phyloP scores from a whole-genome alignment of 2,888 invertebrate species.

The Eudemis profundana region DNA sequence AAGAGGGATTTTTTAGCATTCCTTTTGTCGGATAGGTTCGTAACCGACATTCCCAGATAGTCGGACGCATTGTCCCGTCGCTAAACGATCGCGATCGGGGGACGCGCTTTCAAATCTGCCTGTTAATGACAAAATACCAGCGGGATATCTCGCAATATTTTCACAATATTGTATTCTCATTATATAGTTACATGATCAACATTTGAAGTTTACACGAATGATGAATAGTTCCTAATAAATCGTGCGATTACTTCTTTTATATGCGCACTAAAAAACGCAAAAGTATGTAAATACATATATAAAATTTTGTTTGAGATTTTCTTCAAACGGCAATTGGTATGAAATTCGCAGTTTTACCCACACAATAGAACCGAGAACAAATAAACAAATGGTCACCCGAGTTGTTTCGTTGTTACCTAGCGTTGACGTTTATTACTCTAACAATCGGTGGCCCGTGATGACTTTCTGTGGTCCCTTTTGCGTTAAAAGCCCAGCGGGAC shows the following conservation, averaged over 20 bases:
- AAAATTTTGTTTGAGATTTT: slow-evolving; percentile 21
- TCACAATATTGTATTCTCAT: slow-evolving; percentile 75
- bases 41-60: slow-evolving; percentile 84
- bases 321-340: slow-evolving; percentile 12
- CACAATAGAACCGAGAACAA: slow-evolving; percentile 27
- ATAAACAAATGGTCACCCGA: slow-evolving; percentile 44
- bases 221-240: slow-evolving; percentile 55
- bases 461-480: slow-evolving; percentile 58
- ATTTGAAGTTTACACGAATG: slow-evolving; percentile 57
- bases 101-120: slow-evolving; percentile 69
- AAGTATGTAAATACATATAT: slow-evolving; percentile 19
- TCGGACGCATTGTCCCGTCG: slow-evolving; percentile 70
- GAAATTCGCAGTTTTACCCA: slow-evolving; percentile 24
- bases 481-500: slow-evolving; percentile 65
- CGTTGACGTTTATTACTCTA: slow-evolving; percentile 48
- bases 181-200: slow-evolving; percentile 63
- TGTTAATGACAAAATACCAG: slow-evolving; percentile 81
- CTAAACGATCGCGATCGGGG: slow-evolving; percentile 73
- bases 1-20: slow-evolving; percentile 74
- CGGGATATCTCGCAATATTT: slow-evolving; percentile 77
- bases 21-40: slow-evolving; percentile 74
- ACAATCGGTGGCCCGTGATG: slow-evolving; percentile 52
- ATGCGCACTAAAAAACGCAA: slow-evolving; percentile 13
- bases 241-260: slow-evolving; percentile 45
- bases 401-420: slow-evolving; percentile 43